phyloP scores from a whole-genome alignment of 2,888 invertebrate species.

The Iphiclides podalirius region DNA sequence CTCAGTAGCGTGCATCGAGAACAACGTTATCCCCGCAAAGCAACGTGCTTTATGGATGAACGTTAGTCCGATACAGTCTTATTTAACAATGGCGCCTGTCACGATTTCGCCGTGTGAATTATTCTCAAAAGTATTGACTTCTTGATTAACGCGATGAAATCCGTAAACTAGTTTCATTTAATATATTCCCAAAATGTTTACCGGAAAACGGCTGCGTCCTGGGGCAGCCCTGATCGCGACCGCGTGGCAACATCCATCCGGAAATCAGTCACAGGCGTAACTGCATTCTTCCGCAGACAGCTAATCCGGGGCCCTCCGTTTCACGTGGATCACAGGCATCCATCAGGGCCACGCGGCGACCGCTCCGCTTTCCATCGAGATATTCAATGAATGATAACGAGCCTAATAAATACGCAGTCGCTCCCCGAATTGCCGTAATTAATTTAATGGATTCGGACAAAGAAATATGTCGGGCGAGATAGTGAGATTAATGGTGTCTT shows the following conservation, averaged over 20 bases:
- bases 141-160: too few relatives aligned
- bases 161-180: too few relatives aligned
- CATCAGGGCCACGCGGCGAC: conserved; percentile 48
- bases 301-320: conserved; percentile 70
- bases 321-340: conserved; percentile 71
- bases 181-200: too few relatives aligned
- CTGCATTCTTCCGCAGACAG: conserved; percentile 74
- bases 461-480: conserved; percentile 78
- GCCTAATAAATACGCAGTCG: conserved; percentile 76
- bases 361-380: conserved; percentile 43
- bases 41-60: too few relatives aligned
- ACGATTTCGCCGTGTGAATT: too few relatives aligned
- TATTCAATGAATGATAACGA: conserved; percentile 80
- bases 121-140: too few relatives aligned
- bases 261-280: conserved; percentile 68
- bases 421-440: conserved; percentile 75
- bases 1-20: too few relatives aligned
- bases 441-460: conserved; percentile 80
- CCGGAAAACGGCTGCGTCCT: too few relatives aligned
- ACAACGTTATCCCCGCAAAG: too few relatives aligned
- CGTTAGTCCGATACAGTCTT: too few relatives aligned
- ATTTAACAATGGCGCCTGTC: too few relatives aligned
- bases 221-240: too few relatives aligned
- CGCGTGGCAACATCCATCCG: conserved; percentile 41
- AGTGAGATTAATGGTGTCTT: conserved; percentile 69